phyloP scores from a whole-genome alignment of 2,797 vertebrate genomes.

The Syndactyla subalaris region DNA sequence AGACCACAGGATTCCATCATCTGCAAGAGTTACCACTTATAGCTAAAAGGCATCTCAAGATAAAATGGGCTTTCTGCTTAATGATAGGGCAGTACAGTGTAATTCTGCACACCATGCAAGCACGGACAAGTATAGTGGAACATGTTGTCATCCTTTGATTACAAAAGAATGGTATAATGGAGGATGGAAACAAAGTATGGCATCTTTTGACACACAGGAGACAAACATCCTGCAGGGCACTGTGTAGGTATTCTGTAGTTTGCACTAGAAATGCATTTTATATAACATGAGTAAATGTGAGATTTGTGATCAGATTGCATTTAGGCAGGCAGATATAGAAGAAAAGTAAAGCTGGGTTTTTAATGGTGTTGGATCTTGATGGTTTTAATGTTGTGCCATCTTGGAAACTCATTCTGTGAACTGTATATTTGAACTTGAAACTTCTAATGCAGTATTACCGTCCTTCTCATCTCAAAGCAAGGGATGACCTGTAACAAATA shows the following conservation, averaged over 20 bases:
- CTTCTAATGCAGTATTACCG: fast-evolving
- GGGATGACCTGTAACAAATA: not conserved
- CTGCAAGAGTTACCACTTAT: not conserved
- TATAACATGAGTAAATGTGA: not conserved
- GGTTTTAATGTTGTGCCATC: not conserved
- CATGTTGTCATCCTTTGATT: not conserved
- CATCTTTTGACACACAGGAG: not conserved
- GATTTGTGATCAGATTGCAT: not conserved
- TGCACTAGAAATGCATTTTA: not conserved
- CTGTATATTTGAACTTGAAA: not conserved
- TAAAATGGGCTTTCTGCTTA: not conserved
- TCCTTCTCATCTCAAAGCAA: not conserved
- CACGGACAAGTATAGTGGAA: not conserved
- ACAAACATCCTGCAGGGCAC: not conserved
- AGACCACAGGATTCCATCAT: not conserved
- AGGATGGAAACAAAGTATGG: not conserved
- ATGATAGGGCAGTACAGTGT: not conserved
- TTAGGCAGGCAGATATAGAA: not conserved
- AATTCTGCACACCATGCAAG: not conserved
- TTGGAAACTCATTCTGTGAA: not conserved
- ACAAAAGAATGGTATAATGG: not conserved
- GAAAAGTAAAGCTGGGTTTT: not conserved
- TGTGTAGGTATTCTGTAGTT: not conserved
- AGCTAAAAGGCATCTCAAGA: not conserved
- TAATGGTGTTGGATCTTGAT: not conserved